Percentiles rank a stretch among this genome's conserved stretches.
phyloP scores from a whole-genome alignment of 2,113 vertebrate species.

The Ictalurus furcatus region DNA sequence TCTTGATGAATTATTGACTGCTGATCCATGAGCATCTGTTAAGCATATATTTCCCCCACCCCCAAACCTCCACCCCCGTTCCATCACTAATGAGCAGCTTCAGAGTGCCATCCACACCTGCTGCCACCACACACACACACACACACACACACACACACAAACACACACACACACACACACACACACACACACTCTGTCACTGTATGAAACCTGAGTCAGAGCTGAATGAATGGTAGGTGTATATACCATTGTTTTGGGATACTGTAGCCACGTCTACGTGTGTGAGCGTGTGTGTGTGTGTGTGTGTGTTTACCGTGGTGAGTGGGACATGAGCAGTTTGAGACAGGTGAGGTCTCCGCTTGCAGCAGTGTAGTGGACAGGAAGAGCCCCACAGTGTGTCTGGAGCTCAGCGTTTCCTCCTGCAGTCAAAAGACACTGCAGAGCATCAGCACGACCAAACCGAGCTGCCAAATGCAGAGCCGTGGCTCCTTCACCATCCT shows the following conservation, averaged over 20 bases:
- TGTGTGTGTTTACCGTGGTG: slow-evolving; percentile 67
- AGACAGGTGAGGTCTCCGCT: slow-evolving; percentile 79
- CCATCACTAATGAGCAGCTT: slow-evolving; percentile 33
- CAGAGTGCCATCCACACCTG: slow-evolving; percentile 9
- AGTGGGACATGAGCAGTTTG: slow-evolving; percentile 72
- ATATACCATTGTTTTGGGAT: slow-evolving; percentile 11
- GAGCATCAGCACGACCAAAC: slow-evolving; percentile 70
- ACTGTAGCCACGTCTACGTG: slow-evolving; percentile 34
- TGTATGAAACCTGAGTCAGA: slow-evolving; percentile 28
- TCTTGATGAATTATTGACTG: slow-evolving; percentile 48
- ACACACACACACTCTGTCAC: neutral
- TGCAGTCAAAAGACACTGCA: slow-evolving; percentile 72
- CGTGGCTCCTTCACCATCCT: slow-evolving; percentile 76
- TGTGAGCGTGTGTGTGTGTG: slow-evolving; percentile 43
- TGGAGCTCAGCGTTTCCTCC: slow-evolving; percentile 67
- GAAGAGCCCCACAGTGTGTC: slow-evolving; percentile 77
- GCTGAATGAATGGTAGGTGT: slow-evolving; percentile 10
- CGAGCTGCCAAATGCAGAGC: slow-evolving; percentile 80
- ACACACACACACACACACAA: slow-evolving; percentile 1
- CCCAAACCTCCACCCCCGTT: neutral
- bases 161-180: slow-evolving; percentile 13
- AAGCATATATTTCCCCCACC: slow-evolving; percentile 28
- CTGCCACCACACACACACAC: neutral
- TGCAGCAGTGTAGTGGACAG: slow-evolving; percentile 82
- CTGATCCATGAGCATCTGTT: slow-evolving; percentile 23